Evolutionary conservation across 2,888 invertebrate species (phyloP).

Genomic region (Drosophila pseudotakahashii): DNA sequence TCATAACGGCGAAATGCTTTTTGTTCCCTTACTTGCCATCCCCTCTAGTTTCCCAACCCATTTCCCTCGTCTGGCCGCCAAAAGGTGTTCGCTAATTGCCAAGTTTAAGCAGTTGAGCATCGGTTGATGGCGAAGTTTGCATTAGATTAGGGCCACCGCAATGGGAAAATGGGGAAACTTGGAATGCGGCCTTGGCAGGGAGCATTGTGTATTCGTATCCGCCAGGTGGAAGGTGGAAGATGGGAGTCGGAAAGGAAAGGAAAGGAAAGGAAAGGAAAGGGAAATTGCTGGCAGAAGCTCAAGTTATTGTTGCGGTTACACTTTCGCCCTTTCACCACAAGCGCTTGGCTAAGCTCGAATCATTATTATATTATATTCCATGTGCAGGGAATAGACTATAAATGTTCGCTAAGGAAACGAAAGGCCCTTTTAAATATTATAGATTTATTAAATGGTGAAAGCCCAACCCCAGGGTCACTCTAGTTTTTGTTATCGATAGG

Average conservation of each 20-base stretch:
- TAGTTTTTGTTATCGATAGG: too few relatives aligned
- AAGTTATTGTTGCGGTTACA: constrained; percentile 20
- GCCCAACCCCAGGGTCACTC: too few relatives aligned
- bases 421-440: too few relatives aligned
- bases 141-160: constrained; percentile 64
- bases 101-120: constrained; percentile 45
- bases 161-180: constrained; percentile 2
- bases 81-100: constrained; percentile 54
- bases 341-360: background rate
- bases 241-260: background rate
- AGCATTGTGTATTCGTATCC: background rate
- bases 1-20: constrained; percentile 67
- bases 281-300: constrained; percentile 7
- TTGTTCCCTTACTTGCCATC: constrained; percentile 29
- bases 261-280: background rate
- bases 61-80: background rate
- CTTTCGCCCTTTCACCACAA: background rate
- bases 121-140: constrained; percentile 41
- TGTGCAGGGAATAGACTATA: background rate
- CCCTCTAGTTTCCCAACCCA: background rate
- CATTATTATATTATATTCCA: background rate
- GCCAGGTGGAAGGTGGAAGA: constrained; percentile 14
- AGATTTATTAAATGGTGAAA: too few relatives aligned
- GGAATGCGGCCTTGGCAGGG: constrained; percentile 15
- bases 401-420: too few relatives aligned